phyloP scores from a whole-genome alignment of 2,797 vertebrate genomes.

The Melanotaenia pygmaea region DNA sequence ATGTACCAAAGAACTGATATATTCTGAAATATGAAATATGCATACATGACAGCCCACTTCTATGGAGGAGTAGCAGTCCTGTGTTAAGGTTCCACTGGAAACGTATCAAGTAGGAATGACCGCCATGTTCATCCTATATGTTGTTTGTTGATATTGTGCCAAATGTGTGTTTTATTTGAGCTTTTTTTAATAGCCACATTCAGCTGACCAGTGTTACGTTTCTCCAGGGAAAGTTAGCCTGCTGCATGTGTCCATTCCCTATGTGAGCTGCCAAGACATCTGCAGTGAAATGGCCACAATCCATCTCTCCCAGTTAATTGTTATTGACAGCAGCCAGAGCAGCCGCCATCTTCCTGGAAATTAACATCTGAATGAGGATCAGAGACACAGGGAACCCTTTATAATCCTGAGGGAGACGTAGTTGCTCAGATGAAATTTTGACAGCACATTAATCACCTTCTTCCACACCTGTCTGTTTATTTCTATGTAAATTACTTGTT shows the following conservation, averaged over 20 bases:
- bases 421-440: constrained; percentile 26
- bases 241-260: neutral
- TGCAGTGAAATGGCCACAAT: constrained; percentile 30
- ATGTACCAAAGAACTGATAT: no score
- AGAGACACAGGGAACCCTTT: constrained; percentile 5
- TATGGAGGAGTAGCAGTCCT: no score
- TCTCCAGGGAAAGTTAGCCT: constrained; percentile 22
- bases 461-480: constrained; percentile 13
- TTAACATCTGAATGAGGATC: constrained; percentile 53
- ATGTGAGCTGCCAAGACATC: constrained; percentile 35
- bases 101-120: no score
- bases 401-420: neutral
- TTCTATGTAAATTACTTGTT: constrained; percentile 8
- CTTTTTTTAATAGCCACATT: neutral
- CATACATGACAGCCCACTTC: no score
- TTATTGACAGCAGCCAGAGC: constrained; percentile 54
- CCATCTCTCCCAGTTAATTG: constrained; percentile 42
- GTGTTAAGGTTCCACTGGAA: no score
- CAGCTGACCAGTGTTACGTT: neutral
- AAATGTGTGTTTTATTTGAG: no score
- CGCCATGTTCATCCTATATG: no score
- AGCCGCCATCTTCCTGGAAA: constrained; percentile 6
- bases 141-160: no score
- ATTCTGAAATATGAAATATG: no score
- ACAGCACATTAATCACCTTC: constrained; percentile 34